Evolutionary conservation across 2,113 vertebrate genomes (phyloP).

Genomic region (Hoplias malabaricus): DNA sequence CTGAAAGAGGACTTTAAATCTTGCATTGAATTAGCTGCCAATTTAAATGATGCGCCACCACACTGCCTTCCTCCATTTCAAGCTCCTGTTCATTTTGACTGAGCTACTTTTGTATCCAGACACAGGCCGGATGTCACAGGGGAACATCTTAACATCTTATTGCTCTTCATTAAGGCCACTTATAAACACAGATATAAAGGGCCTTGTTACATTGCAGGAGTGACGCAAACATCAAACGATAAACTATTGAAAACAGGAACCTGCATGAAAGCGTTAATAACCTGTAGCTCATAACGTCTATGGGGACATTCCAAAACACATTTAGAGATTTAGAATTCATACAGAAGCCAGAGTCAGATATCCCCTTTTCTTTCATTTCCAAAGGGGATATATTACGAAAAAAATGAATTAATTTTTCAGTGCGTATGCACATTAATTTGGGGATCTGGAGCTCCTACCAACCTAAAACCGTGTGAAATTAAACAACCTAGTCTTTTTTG

Average conservation of each 20-base stretch:
- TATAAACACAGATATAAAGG: not conserved
- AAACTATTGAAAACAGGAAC: conserved; percentile 8
- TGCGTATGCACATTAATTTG: too few species aligned
- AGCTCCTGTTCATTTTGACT: conserved; percentile 9
- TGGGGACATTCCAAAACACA: not conserved
- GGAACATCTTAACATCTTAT: not conserved
- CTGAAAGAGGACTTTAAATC: conserved; percentile 26
- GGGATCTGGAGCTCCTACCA: too few species aligned
- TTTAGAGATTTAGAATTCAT: too few species aligned
- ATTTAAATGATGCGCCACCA: conserved; percentile 41
- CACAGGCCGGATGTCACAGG: not conserved
- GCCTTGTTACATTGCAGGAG: conserved; percentile 27
- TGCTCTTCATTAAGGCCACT: conserved; percentile 15
- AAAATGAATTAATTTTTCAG: too few species aligned
- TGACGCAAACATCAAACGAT: not conserved
- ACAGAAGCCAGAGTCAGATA: too few species aligned
- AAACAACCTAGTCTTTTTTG: not conserved
- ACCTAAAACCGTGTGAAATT: too few species aligned
- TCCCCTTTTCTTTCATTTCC: too few species aligned
- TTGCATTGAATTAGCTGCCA: conserved; percentile 42
- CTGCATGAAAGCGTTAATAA: not conserved
- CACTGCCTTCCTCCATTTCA: conserved; percentile 19
- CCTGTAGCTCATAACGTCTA: not conserved
- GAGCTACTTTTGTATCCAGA: conserved; percentile 33
- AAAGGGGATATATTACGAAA: too few species aligned